These are phyloP conservation scores for Andinoacara biseriatus DNA, from an alignment of 2,113 vertebrate genomes.

Conservation along the genomic window DNA sequence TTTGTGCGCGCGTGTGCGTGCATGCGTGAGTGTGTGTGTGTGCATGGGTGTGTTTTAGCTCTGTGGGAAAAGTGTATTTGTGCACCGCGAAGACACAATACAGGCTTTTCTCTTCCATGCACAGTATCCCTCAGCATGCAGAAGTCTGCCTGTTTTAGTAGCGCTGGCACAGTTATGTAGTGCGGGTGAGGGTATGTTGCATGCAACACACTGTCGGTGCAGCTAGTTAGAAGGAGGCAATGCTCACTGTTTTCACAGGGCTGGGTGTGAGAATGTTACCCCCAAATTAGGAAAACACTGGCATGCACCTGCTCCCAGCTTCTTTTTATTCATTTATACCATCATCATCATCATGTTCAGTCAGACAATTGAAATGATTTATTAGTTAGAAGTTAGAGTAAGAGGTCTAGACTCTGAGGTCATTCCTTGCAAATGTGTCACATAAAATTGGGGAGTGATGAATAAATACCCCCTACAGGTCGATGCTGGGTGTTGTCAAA, in stretches of 20 bases:
- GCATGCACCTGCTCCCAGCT: constrained; percentile 1
- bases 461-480: neutral
- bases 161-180: neutral
- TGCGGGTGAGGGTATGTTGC: neutral
- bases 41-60: constrained; percentile 62
- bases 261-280: neutral
- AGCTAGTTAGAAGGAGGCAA: neutral
- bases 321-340: neutral
- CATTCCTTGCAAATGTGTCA: neutral
- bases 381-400: neutral
- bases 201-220: neutral
- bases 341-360: neutral
- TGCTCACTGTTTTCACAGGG: neutral
- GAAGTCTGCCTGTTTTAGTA: constrained; percentile 18
- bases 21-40: constrained; percentile 30
- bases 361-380: neutral
- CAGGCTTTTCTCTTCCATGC: constrained; percentile 63
- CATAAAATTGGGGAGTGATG: neutral
- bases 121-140: constrained; percentile 35
- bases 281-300: neutral
- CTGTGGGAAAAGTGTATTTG: constrained; percentile 70
- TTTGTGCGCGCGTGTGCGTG: too few relatives aligned
- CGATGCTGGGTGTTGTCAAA: neutral
- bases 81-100: constrained; percentile 64
- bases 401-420: neutral